phyloP scores from a whole-genome alignment of 2,113 vertebrate genomes.

The Rana temporaria region DNA sequence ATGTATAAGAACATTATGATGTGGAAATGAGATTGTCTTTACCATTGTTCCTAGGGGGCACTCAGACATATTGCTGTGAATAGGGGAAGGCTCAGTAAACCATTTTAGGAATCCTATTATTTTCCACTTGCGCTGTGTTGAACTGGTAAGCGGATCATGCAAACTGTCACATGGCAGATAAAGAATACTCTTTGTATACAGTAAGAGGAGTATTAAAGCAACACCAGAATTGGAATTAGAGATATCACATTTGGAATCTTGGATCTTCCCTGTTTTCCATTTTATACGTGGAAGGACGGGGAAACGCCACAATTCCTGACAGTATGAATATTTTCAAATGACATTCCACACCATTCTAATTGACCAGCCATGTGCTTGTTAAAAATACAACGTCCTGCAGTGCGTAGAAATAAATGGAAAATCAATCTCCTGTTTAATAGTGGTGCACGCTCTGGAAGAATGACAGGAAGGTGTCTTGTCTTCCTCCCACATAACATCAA shows the following conservation, averaged over 20 bases:
- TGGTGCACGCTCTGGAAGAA: constrained; percentile 27
- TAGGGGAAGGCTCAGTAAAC: no score
- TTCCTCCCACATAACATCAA: constrained; percentile 19
- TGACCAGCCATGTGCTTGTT: background rate
- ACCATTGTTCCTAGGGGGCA: no score
- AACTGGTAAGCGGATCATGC: no score
- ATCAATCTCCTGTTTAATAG: constrained; percentile 28
- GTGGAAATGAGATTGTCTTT: no score
- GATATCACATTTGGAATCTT: background rate
- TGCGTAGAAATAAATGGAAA: constrained; percentile 24
- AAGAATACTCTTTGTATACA: background rate
- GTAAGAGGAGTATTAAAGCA: background rate
- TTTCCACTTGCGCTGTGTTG: no score
- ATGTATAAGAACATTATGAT: no score
- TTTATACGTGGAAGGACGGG: background rate
- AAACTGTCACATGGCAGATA: no score
- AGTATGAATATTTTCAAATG: background rate
- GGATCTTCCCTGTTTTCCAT: constrained; percentile 9
- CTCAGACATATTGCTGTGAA: no score
- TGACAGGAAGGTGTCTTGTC: constrained; percentile 33
- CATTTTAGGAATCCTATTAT: no score
- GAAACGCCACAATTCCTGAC: background rate
- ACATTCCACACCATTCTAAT: background rate
- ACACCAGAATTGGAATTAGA: constrained; percentile 1
- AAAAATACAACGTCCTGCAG: background rate